Percentiles rank a stretch among this genome's conserved stretches.
Conservation (phyloP, 2,797 vertebrate genomes). For the Betta splendens region DNA sequence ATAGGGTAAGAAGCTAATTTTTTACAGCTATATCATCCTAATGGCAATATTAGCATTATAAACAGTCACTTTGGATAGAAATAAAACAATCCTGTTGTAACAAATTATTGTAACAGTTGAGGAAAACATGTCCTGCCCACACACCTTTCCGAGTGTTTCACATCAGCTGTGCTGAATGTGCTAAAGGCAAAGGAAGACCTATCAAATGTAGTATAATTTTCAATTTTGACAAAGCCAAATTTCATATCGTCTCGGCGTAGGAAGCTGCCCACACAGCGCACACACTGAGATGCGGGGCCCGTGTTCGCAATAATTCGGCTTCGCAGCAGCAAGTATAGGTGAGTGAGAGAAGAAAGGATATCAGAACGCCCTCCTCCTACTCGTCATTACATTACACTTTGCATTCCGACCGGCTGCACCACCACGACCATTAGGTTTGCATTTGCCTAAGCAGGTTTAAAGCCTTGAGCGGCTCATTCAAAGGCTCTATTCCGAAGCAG, state of each 20-base stretch:
- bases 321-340: constrained; percentile 13
- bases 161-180: constrained; percentile 37
- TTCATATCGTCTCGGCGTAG: constrained; percentile 49
- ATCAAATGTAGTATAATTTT: constrained; percentile 62
- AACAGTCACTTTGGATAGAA: constrained; percentile 9
- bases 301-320: constrained; percentile 36
- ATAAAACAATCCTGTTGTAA: constrained; percentile 22
- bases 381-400: constrained; percentile 6
- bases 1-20: background rate
- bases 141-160: constrained; percentile 38
- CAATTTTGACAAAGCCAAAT: constrained; percentile 65
- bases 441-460: constrained; percentile 30
- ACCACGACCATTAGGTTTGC: constrained; percentile 17
- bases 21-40: background rate
- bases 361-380: background rate
- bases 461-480: constrained; percentile 6
- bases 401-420: constrained; percentile 13
- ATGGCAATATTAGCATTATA: no score
- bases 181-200: constrained; percentile 52
- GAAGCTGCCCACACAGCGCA: constrained; percentile 52
- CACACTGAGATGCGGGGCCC: constrained; percentile 25
- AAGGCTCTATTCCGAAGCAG: constrained; percentile 19
- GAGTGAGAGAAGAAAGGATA: background rate
- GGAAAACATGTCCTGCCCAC: constrained; percentile 45
- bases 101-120: constrained; percentile 33